Conservation (phyloP, 2,113 vertebrate species). For the Chionomys nivalis region DNA sequence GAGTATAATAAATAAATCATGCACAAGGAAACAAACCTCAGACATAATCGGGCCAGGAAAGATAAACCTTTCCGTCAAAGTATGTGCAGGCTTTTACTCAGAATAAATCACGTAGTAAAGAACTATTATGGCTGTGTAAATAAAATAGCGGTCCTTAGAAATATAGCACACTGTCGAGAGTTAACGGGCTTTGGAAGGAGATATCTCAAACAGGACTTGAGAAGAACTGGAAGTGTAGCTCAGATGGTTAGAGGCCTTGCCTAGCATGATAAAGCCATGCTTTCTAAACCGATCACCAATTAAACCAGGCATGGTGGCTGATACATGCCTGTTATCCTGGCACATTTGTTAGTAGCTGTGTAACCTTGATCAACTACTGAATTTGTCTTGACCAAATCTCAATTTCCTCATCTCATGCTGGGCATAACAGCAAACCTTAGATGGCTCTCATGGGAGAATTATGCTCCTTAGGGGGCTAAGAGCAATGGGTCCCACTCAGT, state of each 20-base stretch:
- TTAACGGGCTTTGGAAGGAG: neutral
- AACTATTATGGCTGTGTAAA: neutral
- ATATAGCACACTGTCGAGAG: neutral
- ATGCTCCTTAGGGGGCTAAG: neutral
- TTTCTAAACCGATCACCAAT: neutral
- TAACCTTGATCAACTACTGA: neutral
- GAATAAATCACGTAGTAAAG: conserved; percentile 18
- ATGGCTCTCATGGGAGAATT: neutral
- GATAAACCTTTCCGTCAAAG: neutral
- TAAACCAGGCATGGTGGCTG: neutral
- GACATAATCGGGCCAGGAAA: neutral
- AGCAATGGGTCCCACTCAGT: neutral
- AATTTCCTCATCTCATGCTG: neutral
- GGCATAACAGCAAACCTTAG: neutral
- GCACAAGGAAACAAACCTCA: neutral
- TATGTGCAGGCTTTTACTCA: neutral
- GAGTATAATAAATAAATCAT: neutral
- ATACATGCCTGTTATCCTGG: neutral
- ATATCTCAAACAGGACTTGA: neutral
- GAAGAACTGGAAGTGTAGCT: neutral
- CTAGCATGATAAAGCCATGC: neutral
- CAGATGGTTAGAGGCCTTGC: neutral
- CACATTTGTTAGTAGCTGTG: neutral
- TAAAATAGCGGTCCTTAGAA: neutral
- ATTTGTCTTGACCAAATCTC: neutral